Base-by-base conservation (phyloP, 1,140 invertebrate genomes). In the Palaemon carinicauda region DNA sequence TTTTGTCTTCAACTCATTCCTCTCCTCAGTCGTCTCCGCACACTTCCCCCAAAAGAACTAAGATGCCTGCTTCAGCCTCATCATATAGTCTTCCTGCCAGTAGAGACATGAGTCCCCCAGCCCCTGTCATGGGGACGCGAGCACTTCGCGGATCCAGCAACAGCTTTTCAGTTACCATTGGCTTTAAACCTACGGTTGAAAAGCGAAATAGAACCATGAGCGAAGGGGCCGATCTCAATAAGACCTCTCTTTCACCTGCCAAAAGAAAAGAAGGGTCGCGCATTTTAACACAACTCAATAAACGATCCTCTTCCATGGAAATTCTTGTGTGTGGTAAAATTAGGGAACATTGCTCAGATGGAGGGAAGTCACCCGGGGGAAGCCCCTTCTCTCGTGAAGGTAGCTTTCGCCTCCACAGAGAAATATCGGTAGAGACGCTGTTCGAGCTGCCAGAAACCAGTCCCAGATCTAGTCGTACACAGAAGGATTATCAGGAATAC, bases 241-340 rank as follows among this genome's bases (percentile, higher is more conserved):
- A 75, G 27, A 77, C 77, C 14, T 75, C 31, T 51, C 52, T 75
- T 1, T 80, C 81, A 10, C 65, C 81, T 27, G 41, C 50, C 21
- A 31, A 80, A 15, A 27, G 71, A 41, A 60, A 69, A 60, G 82
- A 85, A 51, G 77, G 65, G 9, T 84, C 75, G 10, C 78, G 85
- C 54, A 69, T 82, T 19, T 51, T 79, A 27, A 79, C 80, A 24
- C 86, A 84, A 52, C 74, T 89, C 10, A 87, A 78, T 80, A 89
- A 89, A 31, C 81, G 88, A 19, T 89, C 88, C 17, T 87, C 88
- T 17, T 89, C 88, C 14, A 89, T 89, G 88, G 88, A 89, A 54
- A 89, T 89, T 80, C 80, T 89, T 27, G 86, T 89, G 0, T 89
- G 80, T 71, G 88, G 88, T 9, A 89, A 87, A 69, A 89, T 89